Base-by-base conservation (phyloP, 2,113 vertebrate species). In the Neodontobutis hainanensis region DNA sequence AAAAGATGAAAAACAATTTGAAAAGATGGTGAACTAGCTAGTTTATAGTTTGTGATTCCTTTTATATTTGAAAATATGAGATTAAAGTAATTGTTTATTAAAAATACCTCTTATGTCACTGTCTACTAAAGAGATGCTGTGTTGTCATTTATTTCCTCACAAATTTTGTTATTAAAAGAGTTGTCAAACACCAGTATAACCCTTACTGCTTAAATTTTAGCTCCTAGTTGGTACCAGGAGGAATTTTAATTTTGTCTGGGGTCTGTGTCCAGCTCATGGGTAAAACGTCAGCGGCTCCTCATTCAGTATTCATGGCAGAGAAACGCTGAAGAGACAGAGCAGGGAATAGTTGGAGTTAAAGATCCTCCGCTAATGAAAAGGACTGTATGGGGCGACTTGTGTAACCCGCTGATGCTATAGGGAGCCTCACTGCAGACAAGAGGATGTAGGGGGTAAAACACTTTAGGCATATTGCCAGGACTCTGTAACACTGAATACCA, bases 401-500 rank as follows among this genome's bases (percentile, higher is more conserved):
- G 6, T 61, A 69, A 72, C 62, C 70, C 59, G 19, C 38, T 75
- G 56, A 76, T 73, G 69, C 45, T 67, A 19, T 8, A 57, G 68
- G 70, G 76, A 52, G 75, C 40, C 75, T 87, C 68, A 68, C 74
- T 79, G 72, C 32, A 11, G 62, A 68, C 66, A 66, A 75, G 60
- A 70, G 63, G 66, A 78, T 75, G 68, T 40, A 40, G 72, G 81
- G 81, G 78, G 73, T 76, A 69, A 67, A 83, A 74, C 48, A 48
- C 64, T 73, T 84, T 49, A 35, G 77, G 85, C 75, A 47, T 40
- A 65, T 46, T 79, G 80, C 88, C 88, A 87, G 73, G 58, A 73
- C 61, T 62, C 47, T 10, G 59, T 47, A 38, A 57, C 57, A 81
- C 70, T 76, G 68, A 65, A 80, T 66, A 27, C 70, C 40, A 69